Evolutionary conservation across 2,113 vertebrate species (phyloP).

Genomic region (Mirounga angustirostris): DNA sequence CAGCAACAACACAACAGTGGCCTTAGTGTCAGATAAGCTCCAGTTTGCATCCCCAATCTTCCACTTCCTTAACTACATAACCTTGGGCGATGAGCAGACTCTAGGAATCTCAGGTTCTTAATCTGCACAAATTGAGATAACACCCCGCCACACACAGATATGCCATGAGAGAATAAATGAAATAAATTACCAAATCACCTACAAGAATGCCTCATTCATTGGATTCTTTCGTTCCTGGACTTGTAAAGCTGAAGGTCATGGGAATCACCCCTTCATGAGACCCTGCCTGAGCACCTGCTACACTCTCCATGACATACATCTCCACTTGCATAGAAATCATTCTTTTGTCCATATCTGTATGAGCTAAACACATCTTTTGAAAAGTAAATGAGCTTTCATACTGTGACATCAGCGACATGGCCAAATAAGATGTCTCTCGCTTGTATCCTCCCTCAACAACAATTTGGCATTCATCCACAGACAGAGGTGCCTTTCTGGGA

Average conservation of each 20-base stretch:
- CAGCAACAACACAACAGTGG: neutral
- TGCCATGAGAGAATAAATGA: neutral
- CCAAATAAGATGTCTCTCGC: neutral
- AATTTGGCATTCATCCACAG: neutral
- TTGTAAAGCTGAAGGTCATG: neutral
- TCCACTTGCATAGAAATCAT: neutral
- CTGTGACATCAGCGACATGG: neutral
- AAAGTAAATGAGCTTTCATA: neutral
- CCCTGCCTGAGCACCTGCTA: neutral
- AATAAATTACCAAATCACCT: neutral
- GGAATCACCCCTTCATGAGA: neutral
- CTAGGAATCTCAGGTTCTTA: neutral
- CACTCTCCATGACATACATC: accelerated
- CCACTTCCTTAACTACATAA: neutral
- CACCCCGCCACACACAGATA: neutral
- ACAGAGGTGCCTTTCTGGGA: neutral
- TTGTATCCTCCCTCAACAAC: neutral
- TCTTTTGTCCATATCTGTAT: neutral
- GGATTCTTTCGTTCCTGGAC: neutral
- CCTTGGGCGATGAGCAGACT: neutral
- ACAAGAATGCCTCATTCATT: neutral
- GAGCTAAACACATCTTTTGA: neutral
- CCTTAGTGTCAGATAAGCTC: neutral
- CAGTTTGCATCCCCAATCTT: neutral
- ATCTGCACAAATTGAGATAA: neutral